phyloP scores from a whole-genome alignment of 1,140 invertebrate species.

The Zaprionus davidi region DNA sequence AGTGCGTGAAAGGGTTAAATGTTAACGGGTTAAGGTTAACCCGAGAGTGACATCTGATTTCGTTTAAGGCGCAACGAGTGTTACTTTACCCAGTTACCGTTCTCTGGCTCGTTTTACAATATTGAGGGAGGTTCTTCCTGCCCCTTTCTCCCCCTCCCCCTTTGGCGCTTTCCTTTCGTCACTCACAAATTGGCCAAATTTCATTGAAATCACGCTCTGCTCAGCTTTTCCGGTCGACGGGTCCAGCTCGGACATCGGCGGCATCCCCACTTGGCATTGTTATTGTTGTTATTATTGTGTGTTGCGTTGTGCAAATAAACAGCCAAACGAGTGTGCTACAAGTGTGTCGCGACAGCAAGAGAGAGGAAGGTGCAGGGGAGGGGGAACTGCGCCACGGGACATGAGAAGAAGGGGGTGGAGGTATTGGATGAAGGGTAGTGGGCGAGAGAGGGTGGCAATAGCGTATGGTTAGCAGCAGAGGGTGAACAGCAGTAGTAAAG shows the following conservation, averaged over 20 bases:
- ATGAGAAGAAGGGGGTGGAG: not conserved
- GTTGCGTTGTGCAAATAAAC: conserved; percentile 79
- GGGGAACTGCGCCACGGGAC: not conserved
- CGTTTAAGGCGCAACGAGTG: conserved; percentile 30
- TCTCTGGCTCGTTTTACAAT: not conserved
- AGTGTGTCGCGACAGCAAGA: conserved; percentile 43
- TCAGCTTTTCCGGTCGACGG: conserved; percentile 33
- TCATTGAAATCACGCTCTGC: conserved; percentile 64
- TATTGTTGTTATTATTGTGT: conserved; percentile 77
- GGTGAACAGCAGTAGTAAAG: conserved; percentile 13
- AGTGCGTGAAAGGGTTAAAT: conserved; percentile 38
- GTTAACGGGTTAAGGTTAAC: conserved; percentile 37
- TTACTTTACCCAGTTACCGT: conserved; percentile 17
- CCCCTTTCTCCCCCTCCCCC: not conserved
- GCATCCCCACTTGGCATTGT: conserved; percentile 61
- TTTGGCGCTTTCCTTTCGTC: not conserved
- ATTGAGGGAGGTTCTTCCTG: not conserved
- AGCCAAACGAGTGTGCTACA: conserved; percentile 79
- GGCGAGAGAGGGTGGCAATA: conserved; percentile 29
- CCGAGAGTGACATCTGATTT: conserved; percentile 65
- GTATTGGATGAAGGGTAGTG: not conserved
- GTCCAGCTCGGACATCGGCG: conserved; percentile 40
- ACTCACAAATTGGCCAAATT: conserved; percentile 74
- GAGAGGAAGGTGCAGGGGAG: not conserved
- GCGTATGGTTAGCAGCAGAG: conserved; percentile 55